Evolutionary conservation across 92 coral and sea anemone genomes (phyloP).

Genomic region (Zoanthus sansibaricus): DNA sequence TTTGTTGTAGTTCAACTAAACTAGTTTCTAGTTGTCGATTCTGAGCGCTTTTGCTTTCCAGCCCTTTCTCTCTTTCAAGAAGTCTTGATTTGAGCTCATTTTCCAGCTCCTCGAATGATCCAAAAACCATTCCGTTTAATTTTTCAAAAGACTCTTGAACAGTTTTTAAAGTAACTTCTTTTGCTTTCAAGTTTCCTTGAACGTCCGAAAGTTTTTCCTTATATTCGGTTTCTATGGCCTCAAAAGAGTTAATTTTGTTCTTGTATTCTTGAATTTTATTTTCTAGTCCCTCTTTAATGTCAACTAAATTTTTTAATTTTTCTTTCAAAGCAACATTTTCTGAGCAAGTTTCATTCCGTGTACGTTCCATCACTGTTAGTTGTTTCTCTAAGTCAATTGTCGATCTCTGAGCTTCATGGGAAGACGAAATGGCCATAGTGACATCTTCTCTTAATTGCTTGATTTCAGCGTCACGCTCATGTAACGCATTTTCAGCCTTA

Average conservation of each 20-base stretch:
- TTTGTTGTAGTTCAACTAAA: slow-evolving; percentile 73
- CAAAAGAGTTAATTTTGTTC: slow-evolving; percentile 56
- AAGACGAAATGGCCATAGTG: slow-evolving; percentile 58
- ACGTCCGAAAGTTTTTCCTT: slow-evolving; percentile 69
- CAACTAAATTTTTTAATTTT: slow-evolving; percentile 55
- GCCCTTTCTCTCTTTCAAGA: slow-evolving; percentile 87
- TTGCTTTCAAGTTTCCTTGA: slow-evolving; percentile 78
- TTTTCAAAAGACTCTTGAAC: slow-evolving; percentile 95
- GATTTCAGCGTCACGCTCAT: slow-evolving; percentile 77
- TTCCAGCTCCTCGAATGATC: slow-evolving; percentile 95
- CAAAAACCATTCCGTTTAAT: slow-evolving; percentile 92
- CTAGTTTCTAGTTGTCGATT: slow-evolving; percentile 80
- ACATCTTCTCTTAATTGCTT: slow-evolving; percentile 68
- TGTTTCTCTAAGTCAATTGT: slow-evolving; percentile 75
- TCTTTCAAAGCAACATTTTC: slow-evolving; percentile 66
- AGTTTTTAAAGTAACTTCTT: slow-evolving; percentile 80
- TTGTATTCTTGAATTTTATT: slow-evolving; percentile 56
- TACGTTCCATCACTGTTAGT: slow-evolving; percentile 68
- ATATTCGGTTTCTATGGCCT: slow-evolving; percentile 60
- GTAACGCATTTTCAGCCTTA: slow-evolving; percentile 68
- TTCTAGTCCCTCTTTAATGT: slow-evolving; percentile 62
- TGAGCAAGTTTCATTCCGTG: slow-evolving; percentile 58
- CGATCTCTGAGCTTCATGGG: slow-evolving; percentile 76
- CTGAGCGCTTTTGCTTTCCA: slow-evolving; percentile 82
- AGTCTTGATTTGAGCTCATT: slow-evolving; percentile 79